Conservation (phyloP, 1,140 invertebrate species). For the Galleria mellonella region DNA sequence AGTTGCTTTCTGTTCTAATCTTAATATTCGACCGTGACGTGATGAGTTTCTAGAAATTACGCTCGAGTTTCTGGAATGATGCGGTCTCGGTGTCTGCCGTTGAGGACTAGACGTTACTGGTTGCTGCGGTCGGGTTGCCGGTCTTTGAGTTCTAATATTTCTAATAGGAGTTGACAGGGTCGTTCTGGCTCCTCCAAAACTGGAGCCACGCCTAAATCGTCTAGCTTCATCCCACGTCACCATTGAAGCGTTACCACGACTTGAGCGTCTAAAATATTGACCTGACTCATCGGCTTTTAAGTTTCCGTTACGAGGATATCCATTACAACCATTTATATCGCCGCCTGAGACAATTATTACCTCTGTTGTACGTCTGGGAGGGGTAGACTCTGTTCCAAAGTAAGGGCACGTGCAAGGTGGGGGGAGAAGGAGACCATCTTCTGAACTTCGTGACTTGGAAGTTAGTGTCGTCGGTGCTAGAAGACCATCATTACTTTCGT, state of each 20-base stretch:
- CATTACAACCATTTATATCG: conserved; percentile 58
- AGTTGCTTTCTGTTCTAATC: conserved; percentile 94
- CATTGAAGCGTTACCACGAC: conserved; percentile 63
- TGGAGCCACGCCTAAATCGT: conserved; percentile 72
- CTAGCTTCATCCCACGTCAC: conserved; percentile 78
- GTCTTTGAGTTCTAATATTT: conserved; percentile 55
- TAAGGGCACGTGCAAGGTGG: conserved; percentile 86
- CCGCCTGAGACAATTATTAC: conserved; percentile 61
- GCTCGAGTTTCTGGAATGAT: conserved; percentile 84
- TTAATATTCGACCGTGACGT: conserved; percentile 85
- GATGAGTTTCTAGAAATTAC: conserved; percentile 87
- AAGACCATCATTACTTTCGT: conserved; percentile 58
- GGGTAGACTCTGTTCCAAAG: conserved; percentile 78
- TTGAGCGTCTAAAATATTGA: conserved; percentile 53
- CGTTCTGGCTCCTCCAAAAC: conserved; percentile 76
- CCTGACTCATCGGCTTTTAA: conserved; percentile 61
- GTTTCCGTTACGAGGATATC: conserved; percentile 50
- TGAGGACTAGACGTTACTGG: conserved; percentile 73
- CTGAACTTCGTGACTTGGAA: conserved; percentile 56
- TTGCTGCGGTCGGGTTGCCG: conserved; percentile 40
- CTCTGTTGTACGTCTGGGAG: conserved; percentile 56
- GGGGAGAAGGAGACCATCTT: conserved; percentile 76
- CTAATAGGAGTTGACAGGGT: conserved; percentile 56
- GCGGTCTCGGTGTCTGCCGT: conserved; percentile 76
- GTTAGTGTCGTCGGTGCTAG: conserved; percentile 48